Base-by-base conservation (phyloP, 2,113 vertebrate genomes). In the Tetraodon nigroviridis region DNA sequence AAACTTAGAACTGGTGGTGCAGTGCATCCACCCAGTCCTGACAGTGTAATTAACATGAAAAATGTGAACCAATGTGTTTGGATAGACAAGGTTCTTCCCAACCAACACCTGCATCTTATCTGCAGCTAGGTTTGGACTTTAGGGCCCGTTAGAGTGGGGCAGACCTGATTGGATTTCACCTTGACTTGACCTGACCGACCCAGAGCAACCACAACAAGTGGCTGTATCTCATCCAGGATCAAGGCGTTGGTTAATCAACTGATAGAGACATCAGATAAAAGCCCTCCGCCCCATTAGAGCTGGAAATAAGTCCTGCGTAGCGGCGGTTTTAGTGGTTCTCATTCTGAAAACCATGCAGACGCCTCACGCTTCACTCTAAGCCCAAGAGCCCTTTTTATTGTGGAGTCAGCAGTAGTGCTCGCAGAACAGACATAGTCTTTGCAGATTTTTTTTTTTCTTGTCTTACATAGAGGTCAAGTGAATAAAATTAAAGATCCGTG, bases 91-190 rank as follows among this genome's bases (percentile, higher is more conserved):
- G 74, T 75, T 69, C 67, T 65, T 64, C 64, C 47, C 53, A 58
- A 73, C 76, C 79, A 80, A 73, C 69, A 70, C 51, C 64, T 57
- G 68, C 49, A 55, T 58, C 74, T 86, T 81, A 86, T 87, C 85
- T 77, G 58, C 37, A 67, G 65, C 76, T 69, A 72, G 66, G 75
- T 71, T 17, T 61, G 47, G 51, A 69, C 62, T 51, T 56, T 27
- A 21, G 58, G 54, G 64, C 45, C 55, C 49, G 41, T 58, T 55
- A 69, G 71, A 57, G 63, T 67, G 58, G 70, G 67, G 82, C 76
- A 59, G 66, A 21, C 47, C 64, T 75, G 88, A 90, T 90, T 89
- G 79, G 78, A 90, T 90, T 88, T 91, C 76, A 88, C 89, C 89
- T 90, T 90, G 85, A 61, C 66, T 71, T 87, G 84, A 84, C 84